phyloP scores from a whole-genome alignment of 1,140 invertebrate species.

The Rhopalosiphum padi region DNA sequence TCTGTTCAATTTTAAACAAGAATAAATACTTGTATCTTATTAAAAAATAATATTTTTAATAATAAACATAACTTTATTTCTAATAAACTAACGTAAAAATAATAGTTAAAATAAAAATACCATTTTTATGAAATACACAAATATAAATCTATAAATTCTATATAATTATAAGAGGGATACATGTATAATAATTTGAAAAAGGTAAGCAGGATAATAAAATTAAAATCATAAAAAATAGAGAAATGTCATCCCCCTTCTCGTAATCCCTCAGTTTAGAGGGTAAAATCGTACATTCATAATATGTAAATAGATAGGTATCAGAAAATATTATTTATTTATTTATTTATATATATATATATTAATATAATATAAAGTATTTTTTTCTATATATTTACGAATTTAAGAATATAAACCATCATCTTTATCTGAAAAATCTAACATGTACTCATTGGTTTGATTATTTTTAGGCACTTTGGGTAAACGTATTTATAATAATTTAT shows the following conservation, averaged over 20 bases:
- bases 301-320: not conserved
- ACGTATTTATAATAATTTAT: not conserved
- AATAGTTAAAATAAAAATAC: too few species aligned
- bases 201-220: not conserved
- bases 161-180: not conserved
- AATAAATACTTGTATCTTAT: not conserved
- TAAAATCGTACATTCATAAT: too few species aligned
- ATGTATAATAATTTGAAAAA: not conserved
- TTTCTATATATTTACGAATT: not conserved
- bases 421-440: not conserved
- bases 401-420: not conserved
- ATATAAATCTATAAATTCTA: not conserved
- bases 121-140: too few species aligned
- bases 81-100: not conserved
- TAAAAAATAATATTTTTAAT: not conserved
- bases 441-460: not conserved
- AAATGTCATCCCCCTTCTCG: not conserved
- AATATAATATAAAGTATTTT: too few species aligned
- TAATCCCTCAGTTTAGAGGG: too few species aligned
- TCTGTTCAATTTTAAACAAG: not conserved
- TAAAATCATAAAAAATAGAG: not conserved
- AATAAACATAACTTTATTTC: not conserved
- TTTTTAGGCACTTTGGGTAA: not conserved
- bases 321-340: too few species aligned
- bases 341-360: too few species aligned